Conservation (phyloP, 2,888 invertebrate genomes). For the Villa cingulata region DNA sequence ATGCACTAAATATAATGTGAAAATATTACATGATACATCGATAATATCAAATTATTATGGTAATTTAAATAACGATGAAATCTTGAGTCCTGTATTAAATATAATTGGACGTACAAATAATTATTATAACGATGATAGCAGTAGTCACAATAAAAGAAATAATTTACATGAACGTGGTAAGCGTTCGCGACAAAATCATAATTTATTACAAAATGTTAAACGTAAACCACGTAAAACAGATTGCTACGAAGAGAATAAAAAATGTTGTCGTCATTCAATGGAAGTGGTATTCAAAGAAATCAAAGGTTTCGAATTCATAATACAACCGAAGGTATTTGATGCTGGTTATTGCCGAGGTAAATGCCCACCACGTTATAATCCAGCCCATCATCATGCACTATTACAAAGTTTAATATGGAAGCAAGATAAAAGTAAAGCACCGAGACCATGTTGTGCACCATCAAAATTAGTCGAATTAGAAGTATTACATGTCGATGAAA, state of each 20-base stretch:
- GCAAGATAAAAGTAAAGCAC: constrained; percentile 40
- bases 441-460: constrained; percentile 54
- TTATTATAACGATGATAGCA: no score
- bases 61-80: constrained; percentile 27
- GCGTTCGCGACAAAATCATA: constrained; percentile 17
- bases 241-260: constrained; percentile 41
- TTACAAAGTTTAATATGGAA: constrained; percentile 54
- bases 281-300: constrained; percentile 51
- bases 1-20: constrained; percentile 28
- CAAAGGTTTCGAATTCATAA: constrained; percentile 48
- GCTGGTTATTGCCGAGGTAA: constrained; percentile 57
- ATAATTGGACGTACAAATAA: constrained; percentile 24
- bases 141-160: background rate
- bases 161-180: constrained; percentile 20
- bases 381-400: constrained; percentile 56
- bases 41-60: constrained; percentile 18
- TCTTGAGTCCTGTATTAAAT: constrained; percentile 28
- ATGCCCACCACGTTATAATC: constrained; percentile 53
- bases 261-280: constrained; percentile 53
- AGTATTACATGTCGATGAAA: constrained; percentile 50
- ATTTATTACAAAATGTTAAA: constrained; percentile 9
- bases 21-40: constrained; percentile 18
- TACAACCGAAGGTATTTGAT: constrained; percentile 55
- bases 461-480: constrained; percentile 50
- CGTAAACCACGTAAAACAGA: constrained; percentile 38